phyloP scores from a whole-genome alignment of 2,113 vertebrate species.

The Xenopus laevis region DNA sequence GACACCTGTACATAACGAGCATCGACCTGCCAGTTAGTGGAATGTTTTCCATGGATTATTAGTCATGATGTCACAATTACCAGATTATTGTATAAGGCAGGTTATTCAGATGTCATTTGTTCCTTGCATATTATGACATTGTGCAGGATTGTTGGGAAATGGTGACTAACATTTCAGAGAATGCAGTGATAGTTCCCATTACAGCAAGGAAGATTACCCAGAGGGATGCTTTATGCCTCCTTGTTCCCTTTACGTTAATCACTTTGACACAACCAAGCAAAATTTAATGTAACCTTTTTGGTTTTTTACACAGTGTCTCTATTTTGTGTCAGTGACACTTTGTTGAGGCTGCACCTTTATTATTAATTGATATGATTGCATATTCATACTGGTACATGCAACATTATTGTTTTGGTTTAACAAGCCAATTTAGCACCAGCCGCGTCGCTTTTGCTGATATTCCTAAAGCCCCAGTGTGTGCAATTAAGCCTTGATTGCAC shows the following conservation, averaged over 20 bases:
- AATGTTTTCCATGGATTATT: too few species aligned
- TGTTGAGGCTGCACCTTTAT: constrained; percentile 36
- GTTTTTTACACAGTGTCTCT: background rate
- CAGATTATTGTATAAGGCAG: too few species aligned
- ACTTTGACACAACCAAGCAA: background rate
- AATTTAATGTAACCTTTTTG: background rate
- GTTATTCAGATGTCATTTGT: too few species aligned
- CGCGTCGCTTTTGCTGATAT: constrained; percentile 27
- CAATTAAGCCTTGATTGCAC: constrained; percentile 33
- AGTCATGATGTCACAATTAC: too few species aligned
- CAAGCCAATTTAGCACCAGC: constrained; percentile 40
- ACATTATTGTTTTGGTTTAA: constrained; percentile 40
- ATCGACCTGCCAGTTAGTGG: too few species aligned
- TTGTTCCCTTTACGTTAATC: background rate
- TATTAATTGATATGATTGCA: constrained; percentile 39
- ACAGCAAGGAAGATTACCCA: background rate
- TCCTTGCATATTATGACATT: too few species aligned
- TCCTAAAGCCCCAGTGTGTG: constrained; percentile 27
- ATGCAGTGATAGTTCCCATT: too few species aligned
- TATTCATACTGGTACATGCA: constrained; percentile 26
- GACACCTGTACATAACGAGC: too few species aligned
- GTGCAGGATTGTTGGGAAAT: too few species aligned
- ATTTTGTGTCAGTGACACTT: constrained; percentile 2
- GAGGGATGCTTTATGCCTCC: background rate
- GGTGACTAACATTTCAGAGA: too few species aligned